phyloP scores from a whole-genome alignment of 2,888 invertebrate species.

The Mesoligia furuncula region DNA sequence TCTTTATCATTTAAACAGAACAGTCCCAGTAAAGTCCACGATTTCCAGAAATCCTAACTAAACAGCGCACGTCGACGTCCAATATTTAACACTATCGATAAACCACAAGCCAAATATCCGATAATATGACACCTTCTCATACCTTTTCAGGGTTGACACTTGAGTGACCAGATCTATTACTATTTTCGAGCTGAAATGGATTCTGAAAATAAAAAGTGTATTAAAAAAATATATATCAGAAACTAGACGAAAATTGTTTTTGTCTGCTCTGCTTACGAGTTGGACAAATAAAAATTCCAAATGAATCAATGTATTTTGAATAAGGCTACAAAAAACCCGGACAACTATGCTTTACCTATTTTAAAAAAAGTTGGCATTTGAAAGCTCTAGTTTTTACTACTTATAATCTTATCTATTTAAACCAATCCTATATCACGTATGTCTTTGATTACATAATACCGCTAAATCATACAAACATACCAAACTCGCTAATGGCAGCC shows the following conservation, averaged over 20 bases:
- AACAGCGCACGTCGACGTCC: slow-evolving; percentile 44
- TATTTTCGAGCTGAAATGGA: background rate
- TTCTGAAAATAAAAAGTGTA: background rate
- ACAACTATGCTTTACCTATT: background rate
- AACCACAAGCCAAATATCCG: slow-evolving; percentile 52
- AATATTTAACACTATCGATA: slow-evolving; percentile 61
- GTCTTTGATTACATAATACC: background rate
- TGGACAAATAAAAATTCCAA: background rate
- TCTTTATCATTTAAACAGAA: slow-evolving; percentile 8
- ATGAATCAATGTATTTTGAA: background rate
- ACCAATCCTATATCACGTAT: too few relatives aligned
- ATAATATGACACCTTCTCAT: slow-evolving; percentile 48
- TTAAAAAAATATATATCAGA: too few relatives aligned
- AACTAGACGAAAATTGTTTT: background rate
- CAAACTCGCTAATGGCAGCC: slow-evolving; percentile 23
- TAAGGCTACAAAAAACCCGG: background rate
- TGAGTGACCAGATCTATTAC: background rate
- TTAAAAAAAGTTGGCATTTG: background rate
- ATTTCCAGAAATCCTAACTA: slow-evolving; percentile 65
- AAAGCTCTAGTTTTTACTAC: background rate
- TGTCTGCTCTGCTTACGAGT: too few relatives aligned
- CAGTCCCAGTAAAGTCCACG: background rate
- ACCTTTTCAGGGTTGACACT: slow-evolving; percentile 48
- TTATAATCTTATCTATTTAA: background rate
- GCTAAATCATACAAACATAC: background rate